Conservation (phyloP, 2,797 vertebrate genomes). For the Prionace glauca region DNA sequence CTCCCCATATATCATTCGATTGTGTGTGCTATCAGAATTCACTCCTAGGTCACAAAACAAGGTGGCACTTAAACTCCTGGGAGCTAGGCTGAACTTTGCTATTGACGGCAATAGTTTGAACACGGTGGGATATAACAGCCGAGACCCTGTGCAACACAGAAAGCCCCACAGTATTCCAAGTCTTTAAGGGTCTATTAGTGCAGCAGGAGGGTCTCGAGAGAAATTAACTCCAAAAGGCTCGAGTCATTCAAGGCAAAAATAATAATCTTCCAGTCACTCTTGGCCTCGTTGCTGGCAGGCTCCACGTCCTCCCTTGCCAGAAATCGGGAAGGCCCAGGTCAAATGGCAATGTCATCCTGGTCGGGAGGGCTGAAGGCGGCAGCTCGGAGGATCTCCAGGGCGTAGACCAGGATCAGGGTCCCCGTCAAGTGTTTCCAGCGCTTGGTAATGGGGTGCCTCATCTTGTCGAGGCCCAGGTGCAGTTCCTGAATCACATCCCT, state of each 20-base stretch:
- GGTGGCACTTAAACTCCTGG: neutral
- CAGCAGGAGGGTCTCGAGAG: neutral
- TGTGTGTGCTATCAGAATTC: neutral
- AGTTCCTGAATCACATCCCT: constrained; percentile 92
- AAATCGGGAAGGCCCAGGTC: constrained; percentile 40
- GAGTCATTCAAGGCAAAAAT: neutral
- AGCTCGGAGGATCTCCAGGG: constrained; percentile 76
- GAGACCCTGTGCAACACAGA: neutral
- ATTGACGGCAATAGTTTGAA: neutral
- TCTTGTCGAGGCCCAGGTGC: constrained; percentile 83
- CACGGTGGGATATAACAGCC: neutral
- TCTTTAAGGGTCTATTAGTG: neutral
- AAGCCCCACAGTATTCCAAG: neutral
- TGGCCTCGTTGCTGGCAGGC: neutral
- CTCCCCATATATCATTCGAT: neutral
- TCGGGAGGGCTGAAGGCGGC: constrained; percentile 79
- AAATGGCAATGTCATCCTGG: constrained; percentile 81
- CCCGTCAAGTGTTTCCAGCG: constrained; percentile 94
- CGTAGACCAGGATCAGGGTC: constrained; percentile 85
- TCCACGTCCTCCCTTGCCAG: neutral
- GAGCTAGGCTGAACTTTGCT: neutral
- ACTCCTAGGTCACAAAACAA: neutral
- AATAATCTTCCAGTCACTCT: neutral
- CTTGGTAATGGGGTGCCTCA: constrained; percentile 93
- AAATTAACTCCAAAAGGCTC: neutral